Conservation (phyloP, 2,888 invertebrate genomes). For the Drosophila infuscata region DNA sequence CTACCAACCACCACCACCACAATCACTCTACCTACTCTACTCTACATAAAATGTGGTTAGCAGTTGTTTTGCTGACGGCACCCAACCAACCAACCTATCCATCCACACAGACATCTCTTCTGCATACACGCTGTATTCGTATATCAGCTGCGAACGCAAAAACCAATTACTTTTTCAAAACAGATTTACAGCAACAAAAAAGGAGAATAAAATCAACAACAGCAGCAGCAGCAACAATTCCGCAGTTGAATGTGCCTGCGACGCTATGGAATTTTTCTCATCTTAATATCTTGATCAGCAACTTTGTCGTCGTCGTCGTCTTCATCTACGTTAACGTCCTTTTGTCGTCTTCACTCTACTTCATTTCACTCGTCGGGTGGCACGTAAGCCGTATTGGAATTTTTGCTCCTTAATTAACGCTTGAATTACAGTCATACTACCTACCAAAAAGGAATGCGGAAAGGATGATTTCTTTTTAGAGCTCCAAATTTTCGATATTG, state of each 20-base stretch:
- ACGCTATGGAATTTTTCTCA: slow-evolving; percentile 35
- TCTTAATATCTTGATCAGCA: slow-evolving; percentile 13
- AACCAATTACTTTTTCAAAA: slow-evolving; percentile 69
- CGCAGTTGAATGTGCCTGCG: slow-evolving; percentile 44
- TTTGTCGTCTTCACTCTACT: slow-evolving; percentile 27
- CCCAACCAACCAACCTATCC: slow-evolving; percentile 45
- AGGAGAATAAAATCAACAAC: slow-evolving; percentile 12
- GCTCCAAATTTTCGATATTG: slow-evolving; percentile 9
- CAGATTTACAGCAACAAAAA: slow-evolving; percentile 70
- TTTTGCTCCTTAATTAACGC: slow-evolving; percentile 53
- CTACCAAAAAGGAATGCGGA: slow-evolving; percentile 25
- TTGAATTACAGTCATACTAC: slow-evolving; percentile 58
- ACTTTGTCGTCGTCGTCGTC: slow-evolving; percentile 5
- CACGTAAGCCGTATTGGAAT: slow-evolving; percentile 66
- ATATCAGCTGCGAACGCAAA: slow-evolving; percentile 80
- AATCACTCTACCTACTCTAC: slow-evolving; percentile 64
- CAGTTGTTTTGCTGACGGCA: slow-evolving; percentile 71
- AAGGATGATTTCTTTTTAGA: slow-evolving; percentile 1
- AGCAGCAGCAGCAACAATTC: slow-evolving; percentile 5
- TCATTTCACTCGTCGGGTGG: slow-evolving; percentile 25
- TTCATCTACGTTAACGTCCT: slow-evolving; percentile 26
- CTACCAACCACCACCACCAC: slow-evolving; percentile 47
- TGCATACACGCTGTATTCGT: slow-evolving; percentile 74
- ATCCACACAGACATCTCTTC: slow-evolving; percentile 67
- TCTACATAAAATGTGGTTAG: slow-evolving; percentile 72